A percentile compares a stretch with the other conserved stretches of the same genome.
Evolutionary conservation across 2,888 invertebrate genomes (phyloP).

Genomic region (Rhingia campestris): DNA sequence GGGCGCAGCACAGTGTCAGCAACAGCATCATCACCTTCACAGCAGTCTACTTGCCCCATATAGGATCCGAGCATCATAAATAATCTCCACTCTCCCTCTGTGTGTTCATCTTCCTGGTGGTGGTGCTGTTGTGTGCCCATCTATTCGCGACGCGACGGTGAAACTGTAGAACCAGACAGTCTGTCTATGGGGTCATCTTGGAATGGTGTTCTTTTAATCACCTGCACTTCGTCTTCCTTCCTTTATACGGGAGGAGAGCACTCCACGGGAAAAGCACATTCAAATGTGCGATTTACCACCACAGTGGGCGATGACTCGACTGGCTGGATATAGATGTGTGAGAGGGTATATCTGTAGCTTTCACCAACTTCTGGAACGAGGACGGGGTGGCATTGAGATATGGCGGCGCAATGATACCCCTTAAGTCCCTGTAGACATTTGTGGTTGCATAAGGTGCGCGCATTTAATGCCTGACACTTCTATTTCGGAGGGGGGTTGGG

Average conservation of each 20-base stretch:
- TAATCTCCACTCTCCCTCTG: constrained; percentile 50
- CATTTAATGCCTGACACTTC: constrained; percentile 65
- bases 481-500: constrained; percentile 36
- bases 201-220: constrained; percentile 71
- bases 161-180: constrained; percentile 62
- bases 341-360: constrained; percentile 39
- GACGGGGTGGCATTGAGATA: constrained; percentile 35
- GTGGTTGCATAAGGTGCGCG: constrained; percentile 57
- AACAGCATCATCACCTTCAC: constrained; percentile 71
- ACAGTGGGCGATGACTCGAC: constrained; percentile 27
- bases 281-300: constrained; percentile 58
- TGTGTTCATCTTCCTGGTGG: neutral
- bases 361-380: constrained; percentile 56
- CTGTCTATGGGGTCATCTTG: constrained; percentile 74
- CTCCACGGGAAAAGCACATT: constrained; percentile 61
- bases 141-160: constrained; percentile 44
- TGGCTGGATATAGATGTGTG: neutral
- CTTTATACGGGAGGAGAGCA: constrained; percentile 8
- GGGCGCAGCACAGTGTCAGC: constrained; percentile 57
- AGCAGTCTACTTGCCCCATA: constrained; percentile 73
- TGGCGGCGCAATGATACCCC: constrained; percentile 65
- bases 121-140: constrained; percentile 9
- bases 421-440: constrained; percentile 67
- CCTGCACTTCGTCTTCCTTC: constrained; percentile 59
- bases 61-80: constrained; percentile 65